phyloP scores from a whole-genome alignment of 2,113 vertebrate species.

The Ovibos moschatus region DNA sequence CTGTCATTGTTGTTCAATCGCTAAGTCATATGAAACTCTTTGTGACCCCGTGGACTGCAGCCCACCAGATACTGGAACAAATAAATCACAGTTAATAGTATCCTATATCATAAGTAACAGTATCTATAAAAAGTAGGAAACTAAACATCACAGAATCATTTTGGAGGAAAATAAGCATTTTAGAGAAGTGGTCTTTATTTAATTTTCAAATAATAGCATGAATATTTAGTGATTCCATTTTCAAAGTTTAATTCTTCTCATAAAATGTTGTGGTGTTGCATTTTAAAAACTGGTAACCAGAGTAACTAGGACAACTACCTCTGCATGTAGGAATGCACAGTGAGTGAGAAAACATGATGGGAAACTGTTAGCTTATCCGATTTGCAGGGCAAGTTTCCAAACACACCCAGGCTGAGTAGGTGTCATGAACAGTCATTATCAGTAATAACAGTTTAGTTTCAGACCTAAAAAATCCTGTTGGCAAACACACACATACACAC shows the following conservation, averaged over 20 bases:
- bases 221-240: not conserved
- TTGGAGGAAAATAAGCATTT: not conserved
- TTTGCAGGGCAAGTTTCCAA: not conserved
- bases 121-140: not conserved
- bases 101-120: not conserved
- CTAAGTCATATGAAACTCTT: not conserved
- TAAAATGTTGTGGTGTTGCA: not conserved
- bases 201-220: not conserved
- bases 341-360: not conserved
- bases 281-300: conserved; percentile 14
- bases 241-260: not conserved
- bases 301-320: not conserved
- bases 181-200: not conserved
- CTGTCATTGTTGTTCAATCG: not conserved
- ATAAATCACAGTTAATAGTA: not conserved
- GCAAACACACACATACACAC: not conserved
- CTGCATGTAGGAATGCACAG: not conserved
- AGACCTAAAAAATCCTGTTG: conserved; percentile 16
- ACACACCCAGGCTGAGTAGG: not conserved
- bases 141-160: not conserved
- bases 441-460: conserved; percentile 7
- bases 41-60: not conserved
- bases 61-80: not conserved
- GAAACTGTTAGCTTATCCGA: not conserved
- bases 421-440: not conserved